Conservation (phyloP, 2,888 invertebrate species). For the Agrotis ipsilon region DNA sequence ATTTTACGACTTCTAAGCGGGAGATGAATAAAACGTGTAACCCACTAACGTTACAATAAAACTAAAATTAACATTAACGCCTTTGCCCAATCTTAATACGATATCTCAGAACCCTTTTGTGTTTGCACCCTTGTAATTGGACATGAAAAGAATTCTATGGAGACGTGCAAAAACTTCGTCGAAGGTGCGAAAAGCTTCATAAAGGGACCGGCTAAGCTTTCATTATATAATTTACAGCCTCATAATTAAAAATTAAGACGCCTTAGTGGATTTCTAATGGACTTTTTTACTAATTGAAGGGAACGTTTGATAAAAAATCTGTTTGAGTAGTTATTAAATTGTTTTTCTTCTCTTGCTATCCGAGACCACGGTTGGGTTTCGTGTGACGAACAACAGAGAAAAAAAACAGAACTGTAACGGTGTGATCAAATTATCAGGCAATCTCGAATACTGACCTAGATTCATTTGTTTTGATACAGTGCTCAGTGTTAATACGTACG, state of each 20-base stretch:
- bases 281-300: conserved; percentile 67
- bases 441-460: conserved; percentile 74
- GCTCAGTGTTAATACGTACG: conserved; percentile 65
- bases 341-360: conserved; percentile 66
- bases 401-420: conserved; percentile 41
- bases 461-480: conserved; percentile 83
- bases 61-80: conserved; percentile 38
- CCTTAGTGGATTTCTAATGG: conserved; percentile 78
- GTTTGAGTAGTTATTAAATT: conserved; percentile 83
- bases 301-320: conserved; percentile 58
- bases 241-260: conserved; percentile 87
- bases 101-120: conserved; percentile 48
- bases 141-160: conserved; percentile 60
- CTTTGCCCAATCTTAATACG: conserved; percentile 39
- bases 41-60: conserved; percentile 32
- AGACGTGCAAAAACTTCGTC: conserved; percentile 74
- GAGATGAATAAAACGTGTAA: conserved; percentile 46
- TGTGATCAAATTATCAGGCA: conserved; percentile 47
- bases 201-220: conserved; percentile 73
- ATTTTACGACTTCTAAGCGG: conserved; percentile 61
- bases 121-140: conserved; percentile 65
- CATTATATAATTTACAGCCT: conserved; percentile 76
- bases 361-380: conserved; percentile 43
- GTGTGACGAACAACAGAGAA: conserved; percentile 21
- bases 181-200: conserved; percentile 84